These are phyloP conservation scores for Crypturellus undulatus DNA, from an alignment of 2,113 vertebrate genomes.

Conservation along the genomic window DNA sequence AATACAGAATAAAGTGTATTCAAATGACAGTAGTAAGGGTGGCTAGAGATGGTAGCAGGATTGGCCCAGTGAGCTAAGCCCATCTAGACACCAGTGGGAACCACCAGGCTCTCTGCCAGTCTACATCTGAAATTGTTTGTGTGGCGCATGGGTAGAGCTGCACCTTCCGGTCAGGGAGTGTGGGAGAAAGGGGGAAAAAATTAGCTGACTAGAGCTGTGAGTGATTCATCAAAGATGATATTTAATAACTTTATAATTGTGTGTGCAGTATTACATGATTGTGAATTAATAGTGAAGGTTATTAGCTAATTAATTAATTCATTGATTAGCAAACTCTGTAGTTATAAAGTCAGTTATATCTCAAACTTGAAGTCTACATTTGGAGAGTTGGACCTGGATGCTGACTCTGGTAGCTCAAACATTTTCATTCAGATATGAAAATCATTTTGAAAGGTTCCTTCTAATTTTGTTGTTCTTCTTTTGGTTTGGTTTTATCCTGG, in stretches of 20 bases:
- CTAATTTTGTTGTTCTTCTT: neutral
- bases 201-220: no score
- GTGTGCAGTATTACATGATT: neutral
- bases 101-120: fast-evolving
- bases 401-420: neutral
- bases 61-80: neutral
- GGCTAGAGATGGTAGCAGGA: neutral
- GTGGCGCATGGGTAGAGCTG: neutral
- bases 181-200: no score
- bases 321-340: neutral
- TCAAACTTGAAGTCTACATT: neutral
- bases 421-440: neutral
- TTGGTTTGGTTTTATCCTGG: neutral
- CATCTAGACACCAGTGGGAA: neutral
- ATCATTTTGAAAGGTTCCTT: neutral
- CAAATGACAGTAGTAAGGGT: no score
- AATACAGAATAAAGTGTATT: neutral
- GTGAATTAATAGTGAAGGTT: neutral
- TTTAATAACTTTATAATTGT: neutral
- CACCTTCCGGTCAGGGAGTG: no score
- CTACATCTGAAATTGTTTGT: neutral
- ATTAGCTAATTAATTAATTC: neutral
- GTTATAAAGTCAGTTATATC: neutral
- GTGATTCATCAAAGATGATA: neutral
- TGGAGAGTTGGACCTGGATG: neutral